Percentiles rank a stretch among this genome's conserved stretches.
Conservation (phyloP, 2,113 vertebrate genomes). For the Eubucco bourcierii region DNA sequence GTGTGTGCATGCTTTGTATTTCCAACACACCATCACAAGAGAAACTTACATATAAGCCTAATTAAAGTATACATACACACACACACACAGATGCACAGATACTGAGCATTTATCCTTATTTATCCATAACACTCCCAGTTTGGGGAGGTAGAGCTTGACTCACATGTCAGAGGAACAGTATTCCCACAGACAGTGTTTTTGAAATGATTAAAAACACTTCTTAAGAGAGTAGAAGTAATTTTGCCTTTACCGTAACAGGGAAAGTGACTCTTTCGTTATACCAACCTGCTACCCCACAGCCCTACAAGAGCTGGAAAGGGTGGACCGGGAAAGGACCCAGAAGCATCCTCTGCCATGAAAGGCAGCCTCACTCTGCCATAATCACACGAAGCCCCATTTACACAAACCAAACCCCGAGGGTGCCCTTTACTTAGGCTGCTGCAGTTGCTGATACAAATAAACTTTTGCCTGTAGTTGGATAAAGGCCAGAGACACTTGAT, state of each 20-base stretch:
- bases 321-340: neutral
- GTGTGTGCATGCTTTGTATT: slow-evolving; percentile 62
- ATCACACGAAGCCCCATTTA: neutral
- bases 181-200: neutral
- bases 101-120: slow-evolving; percentile 19
- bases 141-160: neutral
- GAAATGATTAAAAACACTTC: neutral
- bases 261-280: neutral
- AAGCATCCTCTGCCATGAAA: neutral
- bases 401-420: neutral
- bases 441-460: slow-evolving; percentile 28
- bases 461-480: neutral
- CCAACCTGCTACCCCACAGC: neutral
- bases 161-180: neutral
- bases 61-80: no score
- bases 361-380: neutral
- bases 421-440: neutral
- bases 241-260: neutral
- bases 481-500: neutral
- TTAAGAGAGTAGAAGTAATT: neutral
- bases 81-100: neutral
- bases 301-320: neutral
- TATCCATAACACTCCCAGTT: neutral
- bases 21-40: slow-evolving; percentile 24
- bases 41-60: slow-evolving; percentile 24